These are phyloP conservation scores for Pampus argenteus DNA, from an alignment of 2,797 vertebrate genomes.

Conservation along the genomic window DNA sequence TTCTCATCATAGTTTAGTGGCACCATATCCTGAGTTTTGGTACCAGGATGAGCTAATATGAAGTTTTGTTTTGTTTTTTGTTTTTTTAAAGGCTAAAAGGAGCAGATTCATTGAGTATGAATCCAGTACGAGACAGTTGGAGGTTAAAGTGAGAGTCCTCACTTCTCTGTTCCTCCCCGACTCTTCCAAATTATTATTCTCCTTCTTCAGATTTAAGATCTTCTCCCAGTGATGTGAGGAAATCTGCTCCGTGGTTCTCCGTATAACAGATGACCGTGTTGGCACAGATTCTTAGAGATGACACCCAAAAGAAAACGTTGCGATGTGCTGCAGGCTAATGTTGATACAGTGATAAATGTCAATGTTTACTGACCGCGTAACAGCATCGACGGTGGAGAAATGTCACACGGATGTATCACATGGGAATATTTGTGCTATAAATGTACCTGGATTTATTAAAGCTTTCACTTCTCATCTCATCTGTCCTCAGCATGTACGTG, in stretches of 20 bases:
- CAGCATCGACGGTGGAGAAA: slow-evolving; percentile 39
- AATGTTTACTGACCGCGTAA: slow-evolving; percentile 60
- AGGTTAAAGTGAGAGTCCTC: slow-evolving; percentile 17
- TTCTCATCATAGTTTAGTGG: slow-evolving; percentile 48
- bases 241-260: slow-evolving; percentile 21
- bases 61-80: no score
- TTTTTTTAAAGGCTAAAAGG: neutral
- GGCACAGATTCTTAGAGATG: slow-evolving; percentile 28
- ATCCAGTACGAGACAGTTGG: slow-evolving; percentile 26
- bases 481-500: neutral
- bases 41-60: slow-evolving; percentile 35
- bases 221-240: slow-evolving; percentile 13
- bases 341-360: slow-evolving; percentile 63
- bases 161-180: slow-evolving; percentile 3
- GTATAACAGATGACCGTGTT: neutral
- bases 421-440: slow-evolving; percentile 46
- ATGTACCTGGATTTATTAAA: slow-evolving; percentile 47
- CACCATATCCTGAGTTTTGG: slow-evolving; percentile 25
- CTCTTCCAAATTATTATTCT: slow-evolving; percentile 44
- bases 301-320: slow-evolving; percentile 19
- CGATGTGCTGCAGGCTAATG: slow-evolving; percentile 4
- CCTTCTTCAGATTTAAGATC: slow-evolving; percentile 55
- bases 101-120: slow-evolving; percentile 25
- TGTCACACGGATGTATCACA: slow-evolving; percentile 47
- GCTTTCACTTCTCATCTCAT: slow-evolving; percentile 18